A percentile compares a stretch with the other conserved stretches of the same genome.
Evolutionary conservation across 53 echinoderm and acorn worm species (phyloP).

Genomic region (Echinarachnius parma): DNA sequence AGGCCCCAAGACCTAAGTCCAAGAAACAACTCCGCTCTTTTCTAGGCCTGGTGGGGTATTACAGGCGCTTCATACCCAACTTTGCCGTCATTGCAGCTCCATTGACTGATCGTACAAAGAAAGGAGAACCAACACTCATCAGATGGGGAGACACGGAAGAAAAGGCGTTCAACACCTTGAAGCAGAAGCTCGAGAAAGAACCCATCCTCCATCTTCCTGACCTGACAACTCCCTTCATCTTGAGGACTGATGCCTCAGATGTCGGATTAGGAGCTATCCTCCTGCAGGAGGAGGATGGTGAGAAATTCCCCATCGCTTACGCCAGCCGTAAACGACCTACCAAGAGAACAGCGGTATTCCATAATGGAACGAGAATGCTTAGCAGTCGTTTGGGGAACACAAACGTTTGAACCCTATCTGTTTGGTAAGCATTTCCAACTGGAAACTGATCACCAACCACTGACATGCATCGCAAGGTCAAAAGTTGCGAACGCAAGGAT

Average conservation of each 20-base stretch:
- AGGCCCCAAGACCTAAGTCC: no score
- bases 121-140: no score
- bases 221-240: background rate
- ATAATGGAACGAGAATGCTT: slow-evolving; percentile 14
- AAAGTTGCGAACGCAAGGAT: slow-evolving; percentile 12
- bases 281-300: background rate
- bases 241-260: slow-evolving; percentile 7
- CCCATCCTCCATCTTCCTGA: slow-evolving; percentile 14
- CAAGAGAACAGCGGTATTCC: slow-evolving; percentile 20
- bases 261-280: slow-evolving; percentile 15
- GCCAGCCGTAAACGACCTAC: slow-evolving; percentile 15
- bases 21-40: no score
- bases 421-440: slow-evolving; percentile 23
- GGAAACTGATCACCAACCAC: slow-evolving; percentile 21
- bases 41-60: no score
- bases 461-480: background rate
- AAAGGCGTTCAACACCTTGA: no score
- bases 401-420: slow-evolving; percentile 11
- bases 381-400: slow-evolving; percentile 16
- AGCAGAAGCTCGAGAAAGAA: no score
- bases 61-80: no score
- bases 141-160: no score
- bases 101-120: no score
- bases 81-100: no score
- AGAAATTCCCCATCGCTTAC: slow-evolving; percentile 14